These are phyloP conservation scores for Aethina tumida DNA, from an alignment of 1,140 invertebrate genomes.

Conservation along the genomic window DNA sequence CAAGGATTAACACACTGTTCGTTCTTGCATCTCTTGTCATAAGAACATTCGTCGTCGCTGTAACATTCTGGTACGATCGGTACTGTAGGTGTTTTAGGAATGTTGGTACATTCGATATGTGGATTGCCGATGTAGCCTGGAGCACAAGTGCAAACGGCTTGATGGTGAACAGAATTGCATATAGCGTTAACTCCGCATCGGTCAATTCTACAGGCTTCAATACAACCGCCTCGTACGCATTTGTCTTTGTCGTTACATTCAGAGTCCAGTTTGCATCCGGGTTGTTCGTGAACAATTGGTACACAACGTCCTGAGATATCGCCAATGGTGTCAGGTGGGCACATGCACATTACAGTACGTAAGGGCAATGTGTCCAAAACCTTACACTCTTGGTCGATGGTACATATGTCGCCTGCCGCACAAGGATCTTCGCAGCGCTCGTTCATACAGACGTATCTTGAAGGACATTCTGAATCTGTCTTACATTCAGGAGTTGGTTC, in stretches of 20 bases:
- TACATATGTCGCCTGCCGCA: conserved; percentile 54
- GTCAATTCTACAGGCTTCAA: conserved; percentile 66
- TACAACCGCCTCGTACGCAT: conserved; percentile 64
- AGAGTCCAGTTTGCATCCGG: conserved; percentile 56
- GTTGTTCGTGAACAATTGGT: conserved; percentile 40
- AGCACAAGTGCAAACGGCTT: conserved; percentile 67
- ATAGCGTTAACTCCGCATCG: conserved; percentile 77
- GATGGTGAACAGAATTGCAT: conserved; percentile 65
- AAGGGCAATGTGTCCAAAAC: conserved; percentile 69
- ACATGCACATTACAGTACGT: conserved; percentile 71
- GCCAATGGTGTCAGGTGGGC: conserved; percentile 60
- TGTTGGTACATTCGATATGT: conserved; percentile 62
- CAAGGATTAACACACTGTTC: conserved; percentile 73
- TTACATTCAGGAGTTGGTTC: conserved; percentile 49
- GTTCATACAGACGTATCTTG: conserved; percentile 66
- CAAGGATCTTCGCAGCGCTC: conserved; percentile 68
- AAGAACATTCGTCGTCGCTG: conserved; percentile 61
- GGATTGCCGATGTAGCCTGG: conserved; percentile 72
- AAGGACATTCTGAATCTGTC: conserved; percentile 64
- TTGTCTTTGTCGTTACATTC: conserved; percentile 64
- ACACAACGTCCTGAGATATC: conserved; percentile 53
- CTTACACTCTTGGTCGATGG: conserved; percentile 61
- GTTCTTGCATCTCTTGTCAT: conserved; percentile 63
- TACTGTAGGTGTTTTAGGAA: conserved; percentile 39
- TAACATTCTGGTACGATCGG: conserved; percentile 56